phyloP scores from a whole-genome alignment of 2,113 vertebrate species.

The Empidonax traillii region DNA sequence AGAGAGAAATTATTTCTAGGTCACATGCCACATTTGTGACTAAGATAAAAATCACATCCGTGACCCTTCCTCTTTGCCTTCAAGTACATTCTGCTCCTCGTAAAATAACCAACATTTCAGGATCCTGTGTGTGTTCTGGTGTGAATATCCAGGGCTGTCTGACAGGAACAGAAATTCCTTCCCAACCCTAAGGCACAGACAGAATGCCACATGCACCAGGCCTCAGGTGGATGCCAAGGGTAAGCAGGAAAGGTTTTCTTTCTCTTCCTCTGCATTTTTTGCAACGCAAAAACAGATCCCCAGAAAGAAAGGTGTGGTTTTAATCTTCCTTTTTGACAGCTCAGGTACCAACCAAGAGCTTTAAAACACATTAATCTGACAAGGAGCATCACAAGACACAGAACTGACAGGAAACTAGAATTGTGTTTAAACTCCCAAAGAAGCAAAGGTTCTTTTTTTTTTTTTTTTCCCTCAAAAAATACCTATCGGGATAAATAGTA shows the following conservation, averaged over 20 bases:
- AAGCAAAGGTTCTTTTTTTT: background rate
- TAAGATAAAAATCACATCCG: background rate
- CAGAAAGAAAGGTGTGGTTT: background rate
- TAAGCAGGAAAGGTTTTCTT: background rate
- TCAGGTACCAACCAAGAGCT: background rate
- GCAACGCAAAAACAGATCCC: background rate
- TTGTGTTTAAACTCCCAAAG: background rate
- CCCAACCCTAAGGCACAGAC: background rate
- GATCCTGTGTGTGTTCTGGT: background rate
- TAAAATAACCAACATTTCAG: background rate
- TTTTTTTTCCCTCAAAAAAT: background rate
- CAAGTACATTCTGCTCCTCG: background rate
- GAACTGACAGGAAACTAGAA: background rate
- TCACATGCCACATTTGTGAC: background rate
- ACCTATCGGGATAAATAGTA: background rate
- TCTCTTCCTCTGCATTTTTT: background rate
- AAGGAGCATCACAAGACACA: background rate
- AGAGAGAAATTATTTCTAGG: background rate
- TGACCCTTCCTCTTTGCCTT: background rate
- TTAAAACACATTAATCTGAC: conserved; percentile 1
- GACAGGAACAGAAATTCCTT: background rate
- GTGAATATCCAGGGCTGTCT: background rate
- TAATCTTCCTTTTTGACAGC: conserved; percentile 2
- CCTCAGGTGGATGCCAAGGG: background rate
- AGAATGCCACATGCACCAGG: background rate